These are phyloP conservation scores for Sitodiplosis mosellana DNA, from an alignment of 1,140 invertebrate genomes.

Conservation along the genomic window DNA sequence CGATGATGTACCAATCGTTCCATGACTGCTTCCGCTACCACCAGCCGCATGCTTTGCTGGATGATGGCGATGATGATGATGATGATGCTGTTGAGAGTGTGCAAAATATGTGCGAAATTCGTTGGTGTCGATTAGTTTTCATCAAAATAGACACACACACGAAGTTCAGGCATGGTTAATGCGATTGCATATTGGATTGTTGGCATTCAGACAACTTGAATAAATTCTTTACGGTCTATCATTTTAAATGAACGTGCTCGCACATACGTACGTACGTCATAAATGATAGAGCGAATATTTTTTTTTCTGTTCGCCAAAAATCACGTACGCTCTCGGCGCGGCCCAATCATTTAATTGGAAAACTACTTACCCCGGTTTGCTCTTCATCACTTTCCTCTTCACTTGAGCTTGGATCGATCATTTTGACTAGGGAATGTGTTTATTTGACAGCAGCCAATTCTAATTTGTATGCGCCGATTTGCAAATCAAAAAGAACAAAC, in stretches of 20 bases:
- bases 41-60: constrained; percentile 5
- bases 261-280: no score
- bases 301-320: no score
- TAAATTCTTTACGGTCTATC: no score
- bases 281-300: no score
- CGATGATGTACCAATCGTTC: neutral
- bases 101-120: neutral
- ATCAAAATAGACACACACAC: no score
- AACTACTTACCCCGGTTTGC: constrained; percentile 29
- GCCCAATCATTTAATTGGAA: neutral
- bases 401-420: constrained; percentile 80
- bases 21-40: neutral
- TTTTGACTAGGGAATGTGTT: constrained; percentile 19
- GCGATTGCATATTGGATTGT: neutral
- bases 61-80: no score
- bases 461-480: no score
- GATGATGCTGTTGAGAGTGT: neutral
- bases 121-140: neutral
- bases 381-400: constrained; percentile 77
- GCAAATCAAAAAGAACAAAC: no score
- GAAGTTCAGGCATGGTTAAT: neutral
- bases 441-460: no score
- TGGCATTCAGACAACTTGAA: neutral
- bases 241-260: no score
- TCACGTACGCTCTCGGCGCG: neutral